Conservation (phyloP, 2,888 invertebrate species). For the Pachycephus smyrnensis region DNA sequence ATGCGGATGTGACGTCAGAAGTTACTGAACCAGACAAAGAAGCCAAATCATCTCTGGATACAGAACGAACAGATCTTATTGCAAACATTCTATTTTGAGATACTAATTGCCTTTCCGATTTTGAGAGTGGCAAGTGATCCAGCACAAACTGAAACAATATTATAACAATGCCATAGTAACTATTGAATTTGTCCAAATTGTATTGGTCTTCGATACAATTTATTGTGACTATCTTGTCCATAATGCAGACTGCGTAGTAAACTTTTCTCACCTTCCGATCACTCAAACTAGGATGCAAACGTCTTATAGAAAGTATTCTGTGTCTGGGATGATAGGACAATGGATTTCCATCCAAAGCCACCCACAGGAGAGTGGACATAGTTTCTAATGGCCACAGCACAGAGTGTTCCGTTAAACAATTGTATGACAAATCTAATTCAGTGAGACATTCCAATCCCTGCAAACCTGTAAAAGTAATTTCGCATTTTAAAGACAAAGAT, state of each 20-base stretch:
- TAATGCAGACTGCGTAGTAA: neutral
- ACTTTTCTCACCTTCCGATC: slow-evolving; percentile 64
- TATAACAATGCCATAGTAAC: neutral
- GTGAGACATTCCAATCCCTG: slow-evolving; percentile 70
- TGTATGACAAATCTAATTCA: slow-evolving; percentile 74
- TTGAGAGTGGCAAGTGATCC: slow-evolving; percentile 69
- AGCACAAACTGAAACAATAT: slow-evolving; percentile 68
- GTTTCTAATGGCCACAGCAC: slow-evolving; percentile 70
- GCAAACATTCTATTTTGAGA: slow-evolving; percentile 50
- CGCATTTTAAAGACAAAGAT: slow-evolving; percentile 8
- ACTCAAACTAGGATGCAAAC: slow-evolving; percentile 71
- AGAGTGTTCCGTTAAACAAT: slow-evolving; percentile 74
- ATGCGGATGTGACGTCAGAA: slow-evolving; percentile 28
- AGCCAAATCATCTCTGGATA: slow-evolving; percentile 34
- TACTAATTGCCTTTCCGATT: slow-evolving; percentile 68
- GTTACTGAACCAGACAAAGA: slow-evolving; percentile 39
- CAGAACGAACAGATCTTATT: slow-evolving; percentile 40
- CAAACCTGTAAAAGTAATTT: slow-evolving; percentile 60
- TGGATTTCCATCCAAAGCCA: slow-evolving; percentile 75
- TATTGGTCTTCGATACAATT: neutral
- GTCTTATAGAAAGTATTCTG: slow-evolving; percentile 69
- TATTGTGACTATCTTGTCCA: neutral
- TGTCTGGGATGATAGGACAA: slow-evolving; percentile 74
- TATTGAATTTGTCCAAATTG: neutral
- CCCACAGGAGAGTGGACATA: slow-evolving; percentile 69